Conservation (phyloP, 2,113 vertebrate species). For the Ascaphus truei region DNA sequence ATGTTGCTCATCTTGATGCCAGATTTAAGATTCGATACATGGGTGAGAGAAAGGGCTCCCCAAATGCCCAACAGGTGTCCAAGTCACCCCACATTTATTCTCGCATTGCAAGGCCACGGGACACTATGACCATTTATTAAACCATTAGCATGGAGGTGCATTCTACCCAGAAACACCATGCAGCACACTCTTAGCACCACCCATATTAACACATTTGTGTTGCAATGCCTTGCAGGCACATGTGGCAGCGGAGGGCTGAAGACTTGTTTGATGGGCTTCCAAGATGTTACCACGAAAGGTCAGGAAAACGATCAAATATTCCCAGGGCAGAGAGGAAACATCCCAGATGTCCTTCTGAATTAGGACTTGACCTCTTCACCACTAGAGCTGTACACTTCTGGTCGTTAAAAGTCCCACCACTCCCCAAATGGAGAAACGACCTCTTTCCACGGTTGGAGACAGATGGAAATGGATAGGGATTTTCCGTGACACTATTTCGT, state of each 20-base stretch:
- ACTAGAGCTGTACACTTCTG: neutral
- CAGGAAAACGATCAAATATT: slow-evolving; percentile 35
- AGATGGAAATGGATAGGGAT: neutral
- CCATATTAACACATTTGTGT: neutral
- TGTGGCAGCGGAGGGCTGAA: neutral
- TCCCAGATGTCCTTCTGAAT: slow-evolving; percentile 33
- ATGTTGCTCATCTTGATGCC: too few relatives aligned
- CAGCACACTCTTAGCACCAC: neutral
- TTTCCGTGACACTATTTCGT: too few relatives aligned
- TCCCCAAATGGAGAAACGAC: neutral
- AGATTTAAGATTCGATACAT: too few relatives aligned
- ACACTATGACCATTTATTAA: slow-evolving; percentile 30
- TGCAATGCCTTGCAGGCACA: slow-evolving; percentile 10
- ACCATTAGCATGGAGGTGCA: slow-evolving; percentile 16
- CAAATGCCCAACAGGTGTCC: too few relatives aligned
- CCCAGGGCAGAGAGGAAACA: slow-evolving; percentile 20
- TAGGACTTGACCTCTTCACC: slow-evolving; percentile 21
- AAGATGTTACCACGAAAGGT: slow-evolving; percentile 28
- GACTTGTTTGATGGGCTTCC: slow-evolving; percentile 23
- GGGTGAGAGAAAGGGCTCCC: too few relatives aligned
- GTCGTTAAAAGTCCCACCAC: neutral
- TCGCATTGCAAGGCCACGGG: too few relatives aligned
- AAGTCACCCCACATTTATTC: too few relatives aligned
- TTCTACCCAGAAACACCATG: neutral
- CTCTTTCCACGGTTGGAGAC: neutral